Evolutionary conservation across 1,140 invertebrate species (phyloP), one percentile per base, ranked within the genome.

Genomic region (Heliconius melpomene): DNA sequence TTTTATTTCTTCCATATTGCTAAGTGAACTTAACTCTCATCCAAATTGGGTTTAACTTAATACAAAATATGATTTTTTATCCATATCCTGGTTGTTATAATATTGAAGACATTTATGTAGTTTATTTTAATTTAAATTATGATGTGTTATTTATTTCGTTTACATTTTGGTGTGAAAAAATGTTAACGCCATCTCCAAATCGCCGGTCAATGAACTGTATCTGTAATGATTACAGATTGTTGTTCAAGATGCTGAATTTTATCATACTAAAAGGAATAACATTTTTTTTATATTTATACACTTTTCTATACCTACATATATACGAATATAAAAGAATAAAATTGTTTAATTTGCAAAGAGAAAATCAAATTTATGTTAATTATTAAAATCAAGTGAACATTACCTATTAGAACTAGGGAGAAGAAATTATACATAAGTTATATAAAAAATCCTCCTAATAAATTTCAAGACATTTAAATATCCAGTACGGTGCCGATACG

Each of bases 181-280:
- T 29, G 60, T 66, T 66, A 23, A 66, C 26, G 60, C 60, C 60
- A 66, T 66, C 60, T 66, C 13, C 60, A 66, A 29, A 29, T 26
- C 13, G 1, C 60, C 23, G 60, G 60, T 66, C 23, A 66, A 29
- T 66, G 60, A 66, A 66, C 60, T 66, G 60, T 29, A 66, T 66
- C 26, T 66, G 26, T 66, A 66, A 38, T 74, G 72, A 23, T 74
- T 74, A 40, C 36, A 40, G 36, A 73, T 40, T 73, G 9, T 73
- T 40, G n/a, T 32, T 40, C 7, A 54, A 66, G 20, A 52, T 40
- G 38, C 52, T 75, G 40, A 29, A 29, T 26, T 54, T 66, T 66
- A 72, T 66, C 23, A 66, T 66, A 66, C 1, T 66, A 13, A 23
- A 66, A 16, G 11, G 3, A 26, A 29, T 2, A 66, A 13, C 7